Base-by-base conservation (phyloP, 2,113 vertebrate species). In the Nycticebus coucang region DNA sequence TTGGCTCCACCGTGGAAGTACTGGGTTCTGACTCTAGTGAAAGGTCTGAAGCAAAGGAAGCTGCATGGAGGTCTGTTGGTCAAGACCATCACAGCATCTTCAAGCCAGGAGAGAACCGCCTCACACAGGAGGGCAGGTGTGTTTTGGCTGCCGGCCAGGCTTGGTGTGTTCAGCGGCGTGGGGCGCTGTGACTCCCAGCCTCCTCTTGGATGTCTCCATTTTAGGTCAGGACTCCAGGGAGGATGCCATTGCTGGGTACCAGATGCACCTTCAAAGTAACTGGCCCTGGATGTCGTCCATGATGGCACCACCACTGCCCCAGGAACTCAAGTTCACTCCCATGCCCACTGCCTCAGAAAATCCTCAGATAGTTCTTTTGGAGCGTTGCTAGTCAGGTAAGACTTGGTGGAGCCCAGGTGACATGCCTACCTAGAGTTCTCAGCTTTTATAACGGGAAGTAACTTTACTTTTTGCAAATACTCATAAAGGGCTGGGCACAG, bases 31-130 rank as follows among this genome's bases (percentile, higher is more conserved):
- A 30, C 45, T 78, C 45, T 53, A 10, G 28, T 53, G n/a, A 7
- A 37, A 35, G n/a, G 2, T 3, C 4, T n/a, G n/a, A n/a, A 53
- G 45, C 28, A 35, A 9, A 41, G 26, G 9, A 22, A 4, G 18
- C 18, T 21, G 0, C 8, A 1, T 15, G 9, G 2, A 4, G 57
- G 12, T 22, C 1, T 22, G 22, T 12, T 57, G 5, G n/a, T 59
- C 74, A 45, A 24, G 55, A 72, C 35, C 41, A 3, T 3, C 4
- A 53, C 0, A 28, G 9, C 26, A 0, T 45, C 59, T 57, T 75
- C 50, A 19, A 8, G 17, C 81, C 35, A 30, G 3, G 30, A 0
- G 30, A 0, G 19, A 5, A 7, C 9, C 21, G 3, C 12, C 45
- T 15, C 1, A 1, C 3, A 21, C 4, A 17, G 53, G 7, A 72